Percentiles rank a stretch among this genome's conserved stretches.
Conservation (phyloP, 2,113 vertebrate genomes). For the Psephotus haematonotus region DNA sequence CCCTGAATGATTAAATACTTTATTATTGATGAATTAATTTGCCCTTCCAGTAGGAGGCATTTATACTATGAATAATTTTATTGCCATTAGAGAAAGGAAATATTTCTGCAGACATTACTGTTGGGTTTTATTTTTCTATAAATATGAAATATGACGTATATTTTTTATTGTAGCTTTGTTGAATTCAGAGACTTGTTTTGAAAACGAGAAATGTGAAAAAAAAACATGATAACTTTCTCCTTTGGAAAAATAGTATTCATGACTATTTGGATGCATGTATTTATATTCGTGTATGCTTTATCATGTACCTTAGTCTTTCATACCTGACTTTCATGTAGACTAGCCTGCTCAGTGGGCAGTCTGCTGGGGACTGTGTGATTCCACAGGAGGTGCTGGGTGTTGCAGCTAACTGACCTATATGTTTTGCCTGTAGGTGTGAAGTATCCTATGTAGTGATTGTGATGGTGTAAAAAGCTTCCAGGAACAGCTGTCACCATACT, state of each 20-base stretch:
- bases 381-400: not conserved
- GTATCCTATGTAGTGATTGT: not conserved
- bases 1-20: not conserved
- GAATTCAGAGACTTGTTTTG: not conserved
- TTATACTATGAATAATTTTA: not conserved
- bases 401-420: not conserved
- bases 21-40: not conserved
- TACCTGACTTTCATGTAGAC: not conserved
- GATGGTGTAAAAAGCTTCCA: not conserved
- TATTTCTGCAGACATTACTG: not conserved
- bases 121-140: not conserved
- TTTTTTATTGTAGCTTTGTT: not conserved
- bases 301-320: not conserved
- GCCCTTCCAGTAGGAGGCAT: not conserved
- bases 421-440: not conserved
- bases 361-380: not conserved
- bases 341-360: not conserved
- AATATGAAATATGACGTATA: not conserved
- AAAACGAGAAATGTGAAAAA: not conserved
- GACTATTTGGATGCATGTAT: not conserved
- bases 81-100: not conserved
- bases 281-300: not conserved
- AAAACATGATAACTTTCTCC: not conserved
- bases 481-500: fast-evolving
- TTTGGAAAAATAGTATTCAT: not conserved